These are phyloP conservation scores for Silurus aristotelis DNA, from an alignment of 2,797 vertebrate genomes.

Conservation along the genomic window DNA sequence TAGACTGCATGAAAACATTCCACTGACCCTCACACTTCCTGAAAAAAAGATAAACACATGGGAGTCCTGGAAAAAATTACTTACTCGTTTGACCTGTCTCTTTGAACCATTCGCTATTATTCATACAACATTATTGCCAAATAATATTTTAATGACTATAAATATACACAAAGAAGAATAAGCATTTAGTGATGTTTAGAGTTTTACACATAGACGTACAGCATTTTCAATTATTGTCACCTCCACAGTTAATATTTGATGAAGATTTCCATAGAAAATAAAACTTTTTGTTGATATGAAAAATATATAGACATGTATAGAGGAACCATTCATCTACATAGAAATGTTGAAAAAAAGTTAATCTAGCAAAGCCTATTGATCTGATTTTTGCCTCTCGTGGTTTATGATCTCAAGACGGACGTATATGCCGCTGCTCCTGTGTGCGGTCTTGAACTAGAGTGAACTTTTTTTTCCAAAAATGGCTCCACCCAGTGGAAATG, in stretches of 20 bases:
- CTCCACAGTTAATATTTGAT: not conserved
- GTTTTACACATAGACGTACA: not conserved
- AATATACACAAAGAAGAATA: not conserved
- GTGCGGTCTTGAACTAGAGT: not conserved
- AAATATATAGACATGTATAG: not conserved
- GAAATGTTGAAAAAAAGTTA: not conserved
- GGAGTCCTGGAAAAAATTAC: slow-evolving; percentile 1
- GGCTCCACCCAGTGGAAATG: not conserved
- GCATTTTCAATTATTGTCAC: not conserved
- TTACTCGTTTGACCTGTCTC: not conserved
- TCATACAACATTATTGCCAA: not conserved
- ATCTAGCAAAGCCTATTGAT: not conserved
- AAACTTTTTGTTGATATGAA: not conserved
- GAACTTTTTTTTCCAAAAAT: not conserved
- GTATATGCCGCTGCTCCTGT: not conserved
- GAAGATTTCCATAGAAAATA: not conserved
- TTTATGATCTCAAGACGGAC: not conserved
- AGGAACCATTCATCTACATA: not conserved
- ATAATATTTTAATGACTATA: not conserved
- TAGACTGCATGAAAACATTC: not conserved
- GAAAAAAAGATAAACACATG: slow-evolving; percentile 6
- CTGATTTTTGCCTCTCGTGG: not conserved
- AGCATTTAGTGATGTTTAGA: not conserved
- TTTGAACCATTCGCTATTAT: not conserved
- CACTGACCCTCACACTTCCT: slow-evolving; percentile 25